Conservation (phyloP, 1,140 invertebrate genomes). For the Vanessa atalanta region DNA sequence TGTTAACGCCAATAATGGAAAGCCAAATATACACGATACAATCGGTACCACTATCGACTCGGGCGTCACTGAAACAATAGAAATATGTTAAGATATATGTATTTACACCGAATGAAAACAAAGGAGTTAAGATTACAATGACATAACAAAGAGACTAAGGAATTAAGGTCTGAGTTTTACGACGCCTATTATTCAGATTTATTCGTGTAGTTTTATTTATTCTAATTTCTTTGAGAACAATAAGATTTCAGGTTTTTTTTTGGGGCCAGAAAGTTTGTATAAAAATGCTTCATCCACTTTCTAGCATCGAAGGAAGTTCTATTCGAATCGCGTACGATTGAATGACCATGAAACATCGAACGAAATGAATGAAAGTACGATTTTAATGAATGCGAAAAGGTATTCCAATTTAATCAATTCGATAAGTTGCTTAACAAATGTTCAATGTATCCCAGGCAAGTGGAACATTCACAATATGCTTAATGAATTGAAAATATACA, state of each 20-base stretch:
- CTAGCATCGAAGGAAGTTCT: neutral
- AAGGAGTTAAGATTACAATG: slow-evolving; percentile 15
- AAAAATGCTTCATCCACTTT: neutral
- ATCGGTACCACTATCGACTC: slow-evolving; percentile 94
- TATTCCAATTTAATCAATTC: slow-evolving; percentile 1
- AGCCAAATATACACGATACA: slow-evolving; percentile 93
- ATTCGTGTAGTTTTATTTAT: neutral
- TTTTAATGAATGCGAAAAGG: slow-evolving; percentile 1
- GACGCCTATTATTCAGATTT: neutral
- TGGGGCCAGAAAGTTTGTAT: neutral
- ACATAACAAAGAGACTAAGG: slow-evolving; percentile 20
- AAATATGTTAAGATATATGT: slow-evolving; percentile 30
- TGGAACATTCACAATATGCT: neutral
- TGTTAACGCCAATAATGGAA: slow-evolving; percentile 90
- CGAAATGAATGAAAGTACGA: neutral
- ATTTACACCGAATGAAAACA: slow-evolving; percentile 25
- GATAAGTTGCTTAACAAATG: neutral
- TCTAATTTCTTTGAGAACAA: neutral
- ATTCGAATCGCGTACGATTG: neutral
- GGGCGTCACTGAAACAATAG: slow-evolving; percentile 88
- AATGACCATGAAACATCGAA: neutral
- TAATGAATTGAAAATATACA: neutral
- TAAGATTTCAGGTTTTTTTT: neutral
- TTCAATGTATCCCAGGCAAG: neutral
- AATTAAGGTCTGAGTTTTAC: slow-evolving; percentile 16